phyloP scores from a whole-genome alignment of 2,888 invertebrate species.

The Caenorhabditis sinica region DNA sequence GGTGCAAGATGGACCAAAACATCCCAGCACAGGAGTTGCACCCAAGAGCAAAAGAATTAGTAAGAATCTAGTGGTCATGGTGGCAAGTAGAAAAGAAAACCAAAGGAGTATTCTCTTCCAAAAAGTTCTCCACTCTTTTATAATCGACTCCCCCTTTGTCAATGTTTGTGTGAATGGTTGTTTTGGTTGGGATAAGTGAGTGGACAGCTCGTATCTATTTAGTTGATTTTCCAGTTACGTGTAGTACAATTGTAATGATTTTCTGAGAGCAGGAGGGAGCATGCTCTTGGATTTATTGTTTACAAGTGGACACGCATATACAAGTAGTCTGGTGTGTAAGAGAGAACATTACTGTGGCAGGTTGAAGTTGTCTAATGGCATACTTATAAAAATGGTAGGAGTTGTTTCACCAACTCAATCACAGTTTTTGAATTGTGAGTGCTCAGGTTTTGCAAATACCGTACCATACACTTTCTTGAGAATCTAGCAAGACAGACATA shows the following conservation, averaged over 20 bases:
- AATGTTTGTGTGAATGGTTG: constrained; percentile 49
- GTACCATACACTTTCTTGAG: not conserved
- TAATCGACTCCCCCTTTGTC: constrained; percentile 43
- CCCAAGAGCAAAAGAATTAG: constrained; percentile 39
- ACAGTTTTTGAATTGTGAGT: too few species aligned
- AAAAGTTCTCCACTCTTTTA: constrained; percentile 40
- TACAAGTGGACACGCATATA: constrained; percentile 16
- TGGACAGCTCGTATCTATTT: constrained; percentile 45
- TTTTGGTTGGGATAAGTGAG: constrained; percentile 54
- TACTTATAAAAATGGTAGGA: too few species aligned
- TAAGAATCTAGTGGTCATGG: constrained; percentile 30
- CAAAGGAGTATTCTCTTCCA: constrained; percentile 23
- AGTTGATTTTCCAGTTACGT: constrained; percentile 51
- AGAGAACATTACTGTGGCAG: not conserved
- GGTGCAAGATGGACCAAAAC: constrained; percentile 46
- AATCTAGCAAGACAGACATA: not conserved
- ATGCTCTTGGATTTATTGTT: constrained; percentile 18
- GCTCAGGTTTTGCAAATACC: not conserved
- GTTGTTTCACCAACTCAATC: too few species aligned
- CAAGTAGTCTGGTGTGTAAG: not conserved
- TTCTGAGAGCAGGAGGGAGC: not conserved
- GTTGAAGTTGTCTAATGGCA: not conserved
- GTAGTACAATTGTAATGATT: constrained; percentile 37
- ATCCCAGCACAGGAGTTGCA: constrained; percentile 34
- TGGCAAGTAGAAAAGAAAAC: not conserved